Base-by-base conservation (phyloP, 2,888 invertebrate species). In the Nomada lathburiana region DNA sequence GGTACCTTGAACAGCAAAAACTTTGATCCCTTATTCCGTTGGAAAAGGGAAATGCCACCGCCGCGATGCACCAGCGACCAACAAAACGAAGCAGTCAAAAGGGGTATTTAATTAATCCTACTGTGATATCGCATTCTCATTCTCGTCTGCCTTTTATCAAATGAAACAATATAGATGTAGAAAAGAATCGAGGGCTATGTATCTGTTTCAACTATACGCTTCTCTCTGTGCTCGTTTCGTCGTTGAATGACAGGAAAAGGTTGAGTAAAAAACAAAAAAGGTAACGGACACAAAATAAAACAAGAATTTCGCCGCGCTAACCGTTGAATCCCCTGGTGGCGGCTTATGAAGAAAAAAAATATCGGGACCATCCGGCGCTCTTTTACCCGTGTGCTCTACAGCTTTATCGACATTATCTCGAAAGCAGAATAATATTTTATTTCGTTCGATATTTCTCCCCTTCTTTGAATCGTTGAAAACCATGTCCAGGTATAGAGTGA, bases 301-400 rank as follows among this genome's bases (percentile, higher is more conserved):
- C 42, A 55, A 16, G 11, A 80, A 18, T 72, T 79, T 79, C 62
- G 5, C 55, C 1, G 57, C 60, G 74, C 80, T 80, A 80, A 67
- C 69, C 63, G 42, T 29, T 18, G 65, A 57, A 52, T 65, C 44
- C 55, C 18, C 59, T 29, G 47, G 47, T 47, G 60, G 16, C 65
- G 20, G 78, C 60, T 78, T 65, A 65, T 18, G 36, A 70, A 26
- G 26, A 36, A 36, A 64, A 63, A 75, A 75, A 78, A 47, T 73
- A 80, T 69, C 63, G 44, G 44, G 52, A 73, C 63, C 73, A 57
- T 65, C 26, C 47, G 44, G 26, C 50, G 63, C 36, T 57, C 47
- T 73, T 73, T 67, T 44, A 13, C 50, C 5, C 68, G 42, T 60
- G 16, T 42, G 50, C 42, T 59, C 47, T 36, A 42, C 9, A 10